A percentile compares a stretch with the other conserved stretches of the same genome.
These are phyloP conservation scores for Heliocidaris erythrogramma DNA, from an alignment of 35 echinoderm and acorn worm species.

Conservation along the genomic window DNA sequence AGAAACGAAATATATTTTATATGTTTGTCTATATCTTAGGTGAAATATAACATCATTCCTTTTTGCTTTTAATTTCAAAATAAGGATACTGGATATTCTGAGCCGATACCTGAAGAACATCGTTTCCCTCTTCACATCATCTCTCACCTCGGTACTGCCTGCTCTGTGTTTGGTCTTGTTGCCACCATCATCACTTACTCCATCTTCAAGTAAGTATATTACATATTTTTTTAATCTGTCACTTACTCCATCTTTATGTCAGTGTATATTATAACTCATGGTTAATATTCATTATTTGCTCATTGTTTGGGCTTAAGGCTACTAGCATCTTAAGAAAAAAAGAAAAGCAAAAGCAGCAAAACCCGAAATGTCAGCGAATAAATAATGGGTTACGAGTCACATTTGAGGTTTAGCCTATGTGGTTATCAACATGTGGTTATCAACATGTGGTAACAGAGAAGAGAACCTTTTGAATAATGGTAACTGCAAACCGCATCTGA, in stretches of 20 bases:
- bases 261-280: not conserved
- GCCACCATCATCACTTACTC: constrained; percentile 60
- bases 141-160: constrained; percentile 36
- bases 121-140: constrained; percentile 50
- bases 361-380: too few species aligned
- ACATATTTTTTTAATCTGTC: too few species aligned
- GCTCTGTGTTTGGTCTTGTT: constrained; percentile 50
- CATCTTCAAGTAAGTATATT: constrained; percentile 73
- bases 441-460: not conserved
- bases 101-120: constrained; percentile 39
- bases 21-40: too few species aligned
- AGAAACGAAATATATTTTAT: too few species aligned
- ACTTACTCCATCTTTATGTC: not conserved
- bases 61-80: not conserved
- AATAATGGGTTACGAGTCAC: too few species aligned
- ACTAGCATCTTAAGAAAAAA: not conserved
- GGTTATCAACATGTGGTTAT: not conserved
- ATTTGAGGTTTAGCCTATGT: not conserved
- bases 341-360: too few species aligned
- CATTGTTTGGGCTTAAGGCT: too few species aligned
- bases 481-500: not conserved
- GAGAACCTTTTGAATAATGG: not conserved
- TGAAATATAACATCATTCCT: not conserved
- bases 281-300: not conserved
- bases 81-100: constrained; percentile 54